Conservation (phyloP, 2,888 invertebrate species). For the Pogonocherus hispidulus region DNA sequence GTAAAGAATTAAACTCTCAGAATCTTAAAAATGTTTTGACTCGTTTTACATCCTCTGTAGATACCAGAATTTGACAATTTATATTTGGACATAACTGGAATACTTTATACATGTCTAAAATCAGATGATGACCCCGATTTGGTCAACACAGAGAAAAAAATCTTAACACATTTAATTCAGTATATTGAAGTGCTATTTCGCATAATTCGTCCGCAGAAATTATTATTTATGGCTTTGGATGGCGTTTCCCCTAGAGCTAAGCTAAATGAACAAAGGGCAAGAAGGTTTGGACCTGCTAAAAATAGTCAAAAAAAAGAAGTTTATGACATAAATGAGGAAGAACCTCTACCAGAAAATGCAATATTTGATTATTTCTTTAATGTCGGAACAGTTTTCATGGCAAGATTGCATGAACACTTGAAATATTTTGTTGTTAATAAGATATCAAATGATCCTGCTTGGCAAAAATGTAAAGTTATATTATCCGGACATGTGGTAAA, state of each 20-base stretch:
- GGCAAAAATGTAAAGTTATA: conserved; percentile 89
- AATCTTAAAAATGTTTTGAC: too few relatives aligned
- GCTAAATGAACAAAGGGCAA: conserved; percentile 97
- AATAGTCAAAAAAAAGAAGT: conserved; percentile 84
- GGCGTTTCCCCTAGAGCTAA: conserved; percentile 98
- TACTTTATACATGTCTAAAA: conserved; percentile 97
- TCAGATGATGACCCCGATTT: conserved; percentile 95
- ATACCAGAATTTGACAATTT: conserved; percentile 95
- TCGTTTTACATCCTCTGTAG: too few relatives aligned
- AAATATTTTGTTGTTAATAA: conserved; percentile 90
- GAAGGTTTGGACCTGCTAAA: conserved; percentile 90
- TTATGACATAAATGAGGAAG: conserved; percentile 83
- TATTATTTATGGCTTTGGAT: conserved; percentile 98
- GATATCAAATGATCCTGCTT: conserved; percentile 85
- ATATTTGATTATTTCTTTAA: conserved; percentile 98
- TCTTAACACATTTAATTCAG: conserved; percentile 92
- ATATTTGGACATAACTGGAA: conserved; percentile 99
- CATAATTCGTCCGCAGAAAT: conserved; percentile 91
- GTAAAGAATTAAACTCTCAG: conserved; percentile 70
- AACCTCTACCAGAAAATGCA: conserved; percentile 81
- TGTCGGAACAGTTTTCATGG: conserved; percentile 96
- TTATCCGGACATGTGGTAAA: conserved; percentile 93
- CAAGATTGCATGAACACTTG: conserved; percentile 85
- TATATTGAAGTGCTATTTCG: conserved; percentile 91
- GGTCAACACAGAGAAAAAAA: conserved; percentile 91